Base-by-base conservation (phyloP, 1,140 invertebrate genomes). In the Sycophaga agraensis region DNA sequence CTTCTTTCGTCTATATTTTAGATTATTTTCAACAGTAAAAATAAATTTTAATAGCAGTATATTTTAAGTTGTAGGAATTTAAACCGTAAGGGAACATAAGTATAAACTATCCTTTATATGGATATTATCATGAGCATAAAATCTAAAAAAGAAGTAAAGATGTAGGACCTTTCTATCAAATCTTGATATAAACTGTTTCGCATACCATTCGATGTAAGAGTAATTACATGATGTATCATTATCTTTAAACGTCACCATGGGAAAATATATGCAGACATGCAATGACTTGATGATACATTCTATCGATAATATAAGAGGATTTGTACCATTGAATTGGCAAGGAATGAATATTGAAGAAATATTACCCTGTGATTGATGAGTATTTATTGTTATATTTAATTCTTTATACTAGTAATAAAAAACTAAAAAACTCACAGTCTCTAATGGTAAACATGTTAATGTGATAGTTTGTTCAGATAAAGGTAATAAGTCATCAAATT, bases 261-360 rank as follows among this genome's bases (percentile, higher is more conserved):
- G 67, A 28, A 70, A 57, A 45, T 66, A 58, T 45, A 71, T 59
- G 0, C 42, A 28, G 1, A 71, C 50, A 9, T 42, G 39, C 19
- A 68, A 26, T 1, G 62, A 14, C n/a, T 64, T 37, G 1, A 69
- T 48, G 2, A 8, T 22, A n/a, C 67, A 70, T 19, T 70, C 62
- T 16, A 69, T 51, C 21, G 49, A 40, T 22, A 70, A 35, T 12
- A 60, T 43, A 19, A 69, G 16, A 0, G 58, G 45, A 16, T 60
- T 60, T 12, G 0, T 56, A 16, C 39, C 26, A 11, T 57, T 28
- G 14, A 50, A 63, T 42, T 57, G 16, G 24, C 60, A 63, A 4
- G 45, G 24, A 4, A 57, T 9, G 14, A 57, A 63, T 16, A 63
- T 22, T 21, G 45, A 50, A 12, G 60, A 56, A 39, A 63, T 19